These are phyloP conservation scores for Diabrotica undecimpunctata DNA, from an alignment of 1,140 invertebrate genomes.

Conservation along the genomic window DNA sequence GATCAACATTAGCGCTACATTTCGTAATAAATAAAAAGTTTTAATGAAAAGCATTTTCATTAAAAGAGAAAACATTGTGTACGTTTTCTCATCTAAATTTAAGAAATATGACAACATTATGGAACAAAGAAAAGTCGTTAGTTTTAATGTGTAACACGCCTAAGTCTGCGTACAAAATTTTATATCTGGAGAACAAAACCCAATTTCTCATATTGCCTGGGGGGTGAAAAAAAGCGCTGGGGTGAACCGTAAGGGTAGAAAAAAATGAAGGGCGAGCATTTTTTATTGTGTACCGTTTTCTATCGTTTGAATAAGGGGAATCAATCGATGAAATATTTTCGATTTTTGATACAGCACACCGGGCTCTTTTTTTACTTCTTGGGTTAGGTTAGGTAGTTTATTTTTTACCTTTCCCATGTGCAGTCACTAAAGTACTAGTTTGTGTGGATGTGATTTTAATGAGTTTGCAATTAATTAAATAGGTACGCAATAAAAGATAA, in stretches of 20 bases:
- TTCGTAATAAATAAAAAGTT: conserved; percentile 22
- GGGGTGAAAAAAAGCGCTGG: conserved; percentile 21
- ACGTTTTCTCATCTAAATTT: conserved; percentile 22
- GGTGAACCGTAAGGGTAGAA: conserved; percentile 22
- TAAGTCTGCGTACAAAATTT: conserved; percentile 24
- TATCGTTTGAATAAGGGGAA: conserved; percentile 20
- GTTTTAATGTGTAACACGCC: conserved; percentile 26
- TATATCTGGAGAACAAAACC: conserved; percentile 23
- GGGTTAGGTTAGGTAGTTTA: conserved; percentile 21
- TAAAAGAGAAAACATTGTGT: conserved; percentile 15
- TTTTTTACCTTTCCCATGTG: conserved; percentile 24
- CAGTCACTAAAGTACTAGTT: background rate
- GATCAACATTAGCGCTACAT: conserved; percentile 1
- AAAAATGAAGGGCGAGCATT: conserved; percentile 24
- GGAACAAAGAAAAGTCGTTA: conserved; percentile 25
- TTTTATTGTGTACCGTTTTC: conserved; percentile 24
- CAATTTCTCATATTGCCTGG: conserved; percentile 24
- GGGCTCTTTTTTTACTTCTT: conserved; percentile 17
- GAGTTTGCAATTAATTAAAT: no score
- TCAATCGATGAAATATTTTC: conserved; percentile 24
- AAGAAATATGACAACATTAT: conserved; percentile 23
- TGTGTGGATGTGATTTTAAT: no score
- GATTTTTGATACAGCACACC: conserved; percentile 19
- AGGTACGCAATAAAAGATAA: no score
- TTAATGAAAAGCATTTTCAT: conserved; percentile 22